Base-by-base conservation (phyloP, 2,113 vertebrate species). In the Benitochromis conjunctus region DNA sequence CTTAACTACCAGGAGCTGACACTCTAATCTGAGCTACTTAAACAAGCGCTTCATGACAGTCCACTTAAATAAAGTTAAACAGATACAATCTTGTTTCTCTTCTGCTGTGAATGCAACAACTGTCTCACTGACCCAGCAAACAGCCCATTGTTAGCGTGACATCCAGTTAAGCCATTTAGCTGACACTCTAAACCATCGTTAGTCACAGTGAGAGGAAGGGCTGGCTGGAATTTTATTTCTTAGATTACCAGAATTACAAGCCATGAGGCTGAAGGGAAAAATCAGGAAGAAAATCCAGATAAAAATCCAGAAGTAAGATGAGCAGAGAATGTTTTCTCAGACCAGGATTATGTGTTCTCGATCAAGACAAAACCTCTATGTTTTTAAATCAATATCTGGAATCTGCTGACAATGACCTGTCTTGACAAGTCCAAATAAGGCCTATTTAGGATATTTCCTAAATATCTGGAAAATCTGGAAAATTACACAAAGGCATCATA, bases 11-110 rank as follows among this genome's bases (percentile, higher is more conserved):
- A 85, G 82, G 55, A 83, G 82, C 80, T 55, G 83, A 83, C 43
- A 9, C 53, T 84, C 57, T 64, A 9, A 81, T 51, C 55, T 64
- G 51, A 66, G 36, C 34, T 48, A 24, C 13, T 53, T 36, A 62
- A 53, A 48, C 14, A n/a, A 55, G 13, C 2, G 2, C 36, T 76
- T 83, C 38, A 31, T 24, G 80, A 38, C 66, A 79, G 66, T 16
- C 5, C 21, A 5, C 55, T 56, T 57, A 76, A 86, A 81, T 54
- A 7, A 62, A 84, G 38, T 92, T 84, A 83, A 55, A 58, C 21
- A 21, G 48, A 84, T 19, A 60, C 89, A 82, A 89, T 71, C 56
- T 24, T 24, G 83, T 79, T 77, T 13, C 43, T 92, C 53, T 69
- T 53, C 29, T 34, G 80, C 80, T 21, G 48, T 80, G 80, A 91